Evolutionary conservation across 2,797 vertebrate genomes (phyloP).

Genomic region (Kryptopterus vitreolus): DNA sequence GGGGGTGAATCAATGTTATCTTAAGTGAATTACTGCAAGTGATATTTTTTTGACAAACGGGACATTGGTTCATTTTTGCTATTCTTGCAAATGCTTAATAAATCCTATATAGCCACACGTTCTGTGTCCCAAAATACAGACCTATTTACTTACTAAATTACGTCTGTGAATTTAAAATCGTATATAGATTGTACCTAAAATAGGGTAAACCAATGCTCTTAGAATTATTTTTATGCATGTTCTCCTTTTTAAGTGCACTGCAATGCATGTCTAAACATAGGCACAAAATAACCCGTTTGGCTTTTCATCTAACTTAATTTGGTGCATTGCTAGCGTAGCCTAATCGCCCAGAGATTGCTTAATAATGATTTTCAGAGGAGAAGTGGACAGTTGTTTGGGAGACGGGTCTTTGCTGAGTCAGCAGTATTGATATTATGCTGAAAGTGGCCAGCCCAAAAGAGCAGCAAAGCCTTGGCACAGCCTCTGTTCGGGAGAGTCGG

Average conservation of each 20-base stretch:
- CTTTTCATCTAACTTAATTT: constrained; percentile 50
- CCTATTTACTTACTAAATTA: constrained; percentile 57
- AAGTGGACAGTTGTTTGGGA: constrained; percentile 18
- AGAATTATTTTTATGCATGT: constrained; percentile 22
- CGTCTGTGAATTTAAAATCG: constrained; percentile 43
- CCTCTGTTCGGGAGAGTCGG: constrained; percentile 48
- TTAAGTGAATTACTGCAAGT: background rate
- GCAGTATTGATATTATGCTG: constrained; percentile 8
- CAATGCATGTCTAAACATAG: background rate
- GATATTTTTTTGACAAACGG: background rate
- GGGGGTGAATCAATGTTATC: constrained; percentile 11
- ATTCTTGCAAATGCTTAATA: background rate
- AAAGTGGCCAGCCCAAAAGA: constrained; percentile 58
- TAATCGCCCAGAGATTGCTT: constrained; percentile 16
- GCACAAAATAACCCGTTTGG: background rate
- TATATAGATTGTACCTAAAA: constrained; percentile 32
- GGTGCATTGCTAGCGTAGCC: constrained; percentile 36
- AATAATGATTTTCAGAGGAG: constrained; percentile 31
- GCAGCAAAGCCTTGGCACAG: constrained; percentile 52
- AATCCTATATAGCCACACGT: constrained; percentile 24
- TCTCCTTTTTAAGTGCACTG: background rate
- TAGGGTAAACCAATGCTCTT: constrained; percentile 22
- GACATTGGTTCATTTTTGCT: background rate
- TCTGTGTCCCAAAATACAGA: constrained; percentile 62
- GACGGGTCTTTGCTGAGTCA: constrained; percentile 34